A percentile compares a stretch with the other conserved stretches of the same genome.
Conservation (phyloP, 37 sponge, comb jelly and placozoan species). For the Halichondria panicea region DNA sequence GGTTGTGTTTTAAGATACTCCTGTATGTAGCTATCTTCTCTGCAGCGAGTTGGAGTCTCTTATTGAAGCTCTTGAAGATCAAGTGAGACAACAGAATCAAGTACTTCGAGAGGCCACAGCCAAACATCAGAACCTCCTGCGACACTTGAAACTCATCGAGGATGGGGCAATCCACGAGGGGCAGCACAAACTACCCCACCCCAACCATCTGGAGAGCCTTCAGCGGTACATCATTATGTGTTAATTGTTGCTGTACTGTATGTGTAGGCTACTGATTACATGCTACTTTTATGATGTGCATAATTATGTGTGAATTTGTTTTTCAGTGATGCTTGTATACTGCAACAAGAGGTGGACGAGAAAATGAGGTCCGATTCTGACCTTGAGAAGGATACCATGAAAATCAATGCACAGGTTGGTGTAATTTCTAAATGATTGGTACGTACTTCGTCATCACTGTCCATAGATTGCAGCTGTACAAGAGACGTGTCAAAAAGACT, state of each 20-base stretch:
- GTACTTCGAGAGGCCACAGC: conserved; percentile 13
- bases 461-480: too few species aligned
- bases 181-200: neutral
- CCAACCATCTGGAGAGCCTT: neutral
- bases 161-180: neutral
- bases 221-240: neutral
- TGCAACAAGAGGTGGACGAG: too few species aligned
- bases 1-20: neutral
- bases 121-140: conserved; percentile 19
- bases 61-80: conserved; percentile 9
- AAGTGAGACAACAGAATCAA: conserved; percentile 13
- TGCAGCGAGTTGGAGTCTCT: conserved; percentile 8
- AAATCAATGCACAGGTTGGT: too few species aligned
- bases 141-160: neutral
- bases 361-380: too few species aligned
- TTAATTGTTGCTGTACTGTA: too few species aligned
- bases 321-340: too few species aligned
- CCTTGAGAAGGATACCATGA: too few species aligned
- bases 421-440: too few species aligned
- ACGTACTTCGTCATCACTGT: too few species aligned
- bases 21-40: neutral
- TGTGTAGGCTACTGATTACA: neutral
- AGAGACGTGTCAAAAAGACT: too few species aligned
- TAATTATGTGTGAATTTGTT: too few species aligned
- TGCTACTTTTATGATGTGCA: too few species aligned